Percentiles rank a stretch among this genome's conserved stretches.
Conservation (phyloP, 2,888 invertebrate species). For the Chymomyza fuscimana region DNA sequence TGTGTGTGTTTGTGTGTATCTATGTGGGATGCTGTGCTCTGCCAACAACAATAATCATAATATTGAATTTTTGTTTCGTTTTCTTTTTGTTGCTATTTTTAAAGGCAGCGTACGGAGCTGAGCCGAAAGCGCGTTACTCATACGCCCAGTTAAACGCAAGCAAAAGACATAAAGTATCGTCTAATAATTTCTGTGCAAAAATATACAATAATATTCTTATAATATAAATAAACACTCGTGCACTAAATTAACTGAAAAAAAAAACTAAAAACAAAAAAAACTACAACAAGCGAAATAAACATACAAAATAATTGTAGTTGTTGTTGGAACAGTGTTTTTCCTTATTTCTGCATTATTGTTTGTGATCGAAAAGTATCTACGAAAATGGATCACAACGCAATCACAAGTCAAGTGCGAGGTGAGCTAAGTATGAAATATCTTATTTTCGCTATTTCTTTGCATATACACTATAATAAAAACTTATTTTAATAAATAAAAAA, state of each 20-base stretch:
- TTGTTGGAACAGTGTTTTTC: background rate
- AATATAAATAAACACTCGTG: conserved; percentile 11
- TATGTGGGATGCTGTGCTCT: background rate
- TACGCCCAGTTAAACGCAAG: conserved; percentile 46
- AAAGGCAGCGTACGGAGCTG: conserved; percentile 11
- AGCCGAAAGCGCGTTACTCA: conserved; percentile 53
- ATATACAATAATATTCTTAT: background rate
- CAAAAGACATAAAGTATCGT: conserved; percentile 35
- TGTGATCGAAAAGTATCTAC: conserved; percentile 17
- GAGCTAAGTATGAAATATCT: conserved; percentile 61
- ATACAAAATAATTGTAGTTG: background rate
- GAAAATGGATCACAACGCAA: conserved; percentile 76
- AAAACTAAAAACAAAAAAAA: conserved; percentile 30
- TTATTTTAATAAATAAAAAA: background rate
- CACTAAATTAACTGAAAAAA: conserved; percentile 18
- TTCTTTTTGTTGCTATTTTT: conserved; percentile 11
- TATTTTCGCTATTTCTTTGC: background rate
- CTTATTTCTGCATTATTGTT: conserved; percentile 2
- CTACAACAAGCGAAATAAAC: conserved; percentile 7
- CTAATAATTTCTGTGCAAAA: conserved; percentile 23
- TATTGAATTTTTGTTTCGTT: background rate
- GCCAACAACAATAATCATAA: background rate
- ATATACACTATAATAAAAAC: background rate
- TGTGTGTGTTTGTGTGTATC: background rate
- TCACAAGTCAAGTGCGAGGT: conserved; percentile 77